These are phyloP conservation scores for Nycticryphes semicollaris DNA, from an alignment of 2,113 vertebrate species.

Conservation along the genomic window DNA sequence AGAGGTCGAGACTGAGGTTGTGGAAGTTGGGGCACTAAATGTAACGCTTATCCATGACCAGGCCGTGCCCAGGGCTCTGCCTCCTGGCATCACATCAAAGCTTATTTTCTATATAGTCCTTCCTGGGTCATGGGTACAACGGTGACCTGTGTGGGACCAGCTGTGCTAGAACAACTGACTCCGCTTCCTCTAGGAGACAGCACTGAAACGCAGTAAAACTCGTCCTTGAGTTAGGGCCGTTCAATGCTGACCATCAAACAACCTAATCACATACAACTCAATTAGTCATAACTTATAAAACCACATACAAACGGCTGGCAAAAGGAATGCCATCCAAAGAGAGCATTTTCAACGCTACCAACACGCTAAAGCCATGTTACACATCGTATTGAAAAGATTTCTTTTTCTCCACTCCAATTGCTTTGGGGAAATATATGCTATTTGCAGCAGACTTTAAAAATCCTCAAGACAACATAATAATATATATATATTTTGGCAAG, in stretches of 20 bases:
- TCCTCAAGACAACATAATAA: neutral
- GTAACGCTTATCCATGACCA: neutral
- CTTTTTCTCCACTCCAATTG: slow-evolving; percentile 19
- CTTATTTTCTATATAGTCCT: neutral
- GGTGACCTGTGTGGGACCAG: neutral
- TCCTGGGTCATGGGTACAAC: fast-evolving
- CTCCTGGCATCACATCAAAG: neutral
- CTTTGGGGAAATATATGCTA: slow-evolving; percentile 35
- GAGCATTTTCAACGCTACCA: neutral
- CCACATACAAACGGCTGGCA: neutral
- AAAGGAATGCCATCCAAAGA: neutral
- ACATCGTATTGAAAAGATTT: neutral
- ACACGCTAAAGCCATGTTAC: slow-evolving; percentile 22
- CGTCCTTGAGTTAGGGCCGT: neutral
- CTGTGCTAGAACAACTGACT: neutral
- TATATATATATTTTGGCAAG: slow-evolving; percentile 13
- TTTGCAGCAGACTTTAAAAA: slow-evolving; percentile 36
- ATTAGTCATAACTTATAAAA: neutral
- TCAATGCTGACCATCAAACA: neutral
- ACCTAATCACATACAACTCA: fast-evolving
- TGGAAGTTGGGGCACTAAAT: neutral
- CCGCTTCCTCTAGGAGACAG: neutral
- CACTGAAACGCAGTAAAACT: neutral
- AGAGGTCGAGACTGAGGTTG: neutral
- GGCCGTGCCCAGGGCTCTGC: neutral